Conservation (phyloP, 2,888 invertebrate genomes). For the Perdita meconis region DNA sequence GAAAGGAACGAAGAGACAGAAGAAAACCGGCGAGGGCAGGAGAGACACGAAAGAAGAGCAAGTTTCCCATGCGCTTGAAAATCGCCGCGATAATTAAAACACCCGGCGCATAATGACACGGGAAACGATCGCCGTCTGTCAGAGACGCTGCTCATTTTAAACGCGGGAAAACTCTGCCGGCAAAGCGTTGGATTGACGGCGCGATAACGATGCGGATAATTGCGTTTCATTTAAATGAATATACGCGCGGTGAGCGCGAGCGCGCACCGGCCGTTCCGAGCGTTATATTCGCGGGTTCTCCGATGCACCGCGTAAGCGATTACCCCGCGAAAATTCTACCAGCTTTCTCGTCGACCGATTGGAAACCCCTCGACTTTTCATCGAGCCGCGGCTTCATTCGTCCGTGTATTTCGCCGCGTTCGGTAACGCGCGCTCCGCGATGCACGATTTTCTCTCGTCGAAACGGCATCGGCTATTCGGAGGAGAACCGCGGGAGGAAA, state of each 20-base stretch:
- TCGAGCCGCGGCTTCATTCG: conserved; percentile 4
- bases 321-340: conserved; percentile 19
- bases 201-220: conserved; percentile 22
- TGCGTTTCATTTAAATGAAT: conserved; percentile 33
- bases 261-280: conserved; percentile 3
- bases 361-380: conserved; percentile 18
- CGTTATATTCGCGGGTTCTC: conserved; percentile 11
- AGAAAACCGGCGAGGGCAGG: background rate
- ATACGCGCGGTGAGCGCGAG: conserved; percentile 5
- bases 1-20: background rate
- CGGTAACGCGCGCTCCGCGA: conserved; percentile 19
- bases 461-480: background rate
- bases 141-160: background rate
- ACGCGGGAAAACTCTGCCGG: background rate
- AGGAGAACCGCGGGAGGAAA: background rate
- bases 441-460: conserved; percentile 2
- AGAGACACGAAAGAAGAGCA: background rate
- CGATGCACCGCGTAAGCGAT: conserved; percentile 7
- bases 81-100: conserved; percentile 36
- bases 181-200: conserved; percentile 6
- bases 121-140: conserved; percentile 4
- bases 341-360: conserved; percentile 1
- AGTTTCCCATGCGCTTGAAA: conserved; percentile 10
- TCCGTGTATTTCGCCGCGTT: background rate
- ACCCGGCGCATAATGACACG: conserved; percentile 3